Evolutionary conservation across 2,113 vertebrate genomes (phyloP), one percentile per base, ranked within the genome.

Genomic region (Lophura nycthemera): DNA sequence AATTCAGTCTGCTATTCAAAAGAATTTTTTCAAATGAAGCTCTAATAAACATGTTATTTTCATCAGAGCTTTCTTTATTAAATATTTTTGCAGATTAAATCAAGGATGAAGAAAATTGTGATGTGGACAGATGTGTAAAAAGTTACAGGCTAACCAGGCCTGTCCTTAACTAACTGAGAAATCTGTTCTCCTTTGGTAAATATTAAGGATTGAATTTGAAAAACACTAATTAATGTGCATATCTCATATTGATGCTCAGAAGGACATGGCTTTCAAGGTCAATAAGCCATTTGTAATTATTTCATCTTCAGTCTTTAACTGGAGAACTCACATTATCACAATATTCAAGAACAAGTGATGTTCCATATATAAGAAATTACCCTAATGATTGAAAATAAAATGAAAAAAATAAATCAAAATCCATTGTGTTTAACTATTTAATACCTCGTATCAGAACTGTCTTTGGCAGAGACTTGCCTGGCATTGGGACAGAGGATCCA

Each of bases 151-250:
- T 66, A 13, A 16, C 8, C n/a, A 67, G 17, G 47, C 32, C 54
- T 92, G 63, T 38, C 89, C 81, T 79, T 93, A 79, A 32, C 29
- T 83, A 72, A 30, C 61, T 66, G 66, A 85, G 8, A 93, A 85
- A 89, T 25, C 7, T 77, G 77, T 93, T 83, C 82, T 93, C 38
- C 67, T 91, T 88, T 88, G 45, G 67, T 95, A 95, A 95, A 89
- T 92, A 92, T 64, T 80, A 93, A 90, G 42, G 63, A 82, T 29
- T 88, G 64, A 85, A 77, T 92, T 43, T 89, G 71, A 75, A 93
- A 94, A 96, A 47, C 64, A 71, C 45, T 85, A 89, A 90, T 90
- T 92, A 95, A 66, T 79, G 89, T 89, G 45, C 89, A 92, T 59
- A 87, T 50, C 66, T 54, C 43, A 60, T 76, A 8, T 21, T 93